Base-by-base conservation (phyloP, 2,113 vertebrate genomes). In the Anarhynchus alexandrinus region DNA sequence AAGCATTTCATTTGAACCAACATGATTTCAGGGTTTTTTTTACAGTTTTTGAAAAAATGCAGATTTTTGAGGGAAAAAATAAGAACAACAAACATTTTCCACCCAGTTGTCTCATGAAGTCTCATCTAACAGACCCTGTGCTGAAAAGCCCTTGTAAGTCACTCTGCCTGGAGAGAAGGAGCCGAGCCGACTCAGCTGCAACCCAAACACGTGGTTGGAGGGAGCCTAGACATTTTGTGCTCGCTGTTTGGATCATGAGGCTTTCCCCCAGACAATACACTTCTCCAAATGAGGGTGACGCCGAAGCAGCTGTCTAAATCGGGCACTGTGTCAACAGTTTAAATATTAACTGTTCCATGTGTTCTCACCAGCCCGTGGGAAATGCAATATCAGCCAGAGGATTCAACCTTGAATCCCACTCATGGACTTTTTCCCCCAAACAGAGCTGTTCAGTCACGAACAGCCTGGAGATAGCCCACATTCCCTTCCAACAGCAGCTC, bases 301-400 rank as follows among this genome's bases (percentile, higher is more conserved):
- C 64, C 64, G 82, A 23, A 93, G 88, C 80, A 79, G 88, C 92
- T 97, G 91, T 57, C 77, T 79, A 82, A 79, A n/a, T 81, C 3
- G 4, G 73, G 88, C 88, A 54, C 89, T 77, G 66, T 69, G 89
- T 96, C 93, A 91, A 34, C 77, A 88, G n/a, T 73, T 90, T 77
- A 51, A 96, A 93, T 62, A 91, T 90, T 58, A 69, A 77, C 71
- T 79, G 38, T 12, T 91, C 77, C 32, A 4, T 29, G 17, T 51
- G 86, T 15, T 67, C 82, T 67, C 58, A 14, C 21, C 73, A 62
- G 80, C 77, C 34, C 1, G 0, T 42, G 86, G 93, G 78, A 93
- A 81, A 85, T 1, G 58, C 49, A 29, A 1, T 25, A 67, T 30
- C 51, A 64, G 69, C 59, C 42, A 20, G 42, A 81, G 76, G 42